Percentiles rank a stretch among this genome's conserved stretches.
phyloP scores from a whole-genome alignment of 2,113 vertebrate genomes.

The Heterocephalus glaber region DNA sequence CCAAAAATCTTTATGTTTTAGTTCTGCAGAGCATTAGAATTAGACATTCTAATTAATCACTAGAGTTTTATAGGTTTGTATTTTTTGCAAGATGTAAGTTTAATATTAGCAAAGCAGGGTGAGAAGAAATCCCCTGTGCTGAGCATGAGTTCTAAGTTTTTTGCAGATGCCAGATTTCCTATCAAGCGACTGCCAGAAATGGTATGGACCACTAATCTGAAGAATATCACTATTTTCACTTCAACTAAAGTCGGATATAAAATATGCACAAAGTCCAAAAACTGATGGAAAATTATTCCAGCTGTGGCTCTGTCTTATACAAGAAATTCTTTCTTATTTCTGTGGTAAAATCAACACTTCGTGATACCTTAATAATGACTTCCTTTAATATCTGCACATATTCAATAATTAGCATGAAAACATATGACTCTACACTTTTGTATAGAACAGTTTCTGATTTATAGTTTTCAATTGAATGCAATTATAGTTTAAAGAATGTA shows the following conservation, averaged over 20 bases:
- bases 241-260: neutral
- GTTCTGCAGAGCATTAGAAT: slow-evolving; percentile 53
- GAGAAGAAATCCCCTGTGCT: slow-evolving; percentile 65
- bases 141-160: neutral
- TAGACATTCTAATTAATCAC: slow-evolving; percentile 79
- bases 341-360: slow-evolving; percentile 8
- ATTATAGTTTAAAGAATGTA: neutral
- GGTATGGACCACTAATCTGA: neutral
- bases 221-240: neutral
- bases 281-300: slow-evolving; percentile 4
- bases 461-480: neutral
- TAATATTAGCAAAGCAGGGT: slow-evolving; percentile 69
- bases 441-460: neutral
- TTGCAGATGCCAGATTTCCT: slow-evolving; percentile 31
- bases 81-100: slow-evolving; percentile 72
- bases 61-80: slow-evolving; percentile 59
- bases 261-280: neutral
- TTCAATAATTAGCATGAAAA: slow-evolving; percentile 9
- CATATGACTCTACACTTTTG: neutral
- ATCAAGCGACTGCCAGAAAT: neutral
- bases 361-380: neutral
- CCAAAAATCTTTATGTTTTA: slow-evolving; percentile 69
- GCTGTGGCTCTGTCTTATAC: neutral
- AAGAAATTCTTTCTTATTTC: slow-evolving; percentile 29
- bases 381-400: neutral